Conservation (phyloP, 2,113 vertebrate genomes). For the Corvus hawaiiensis region DNA sequence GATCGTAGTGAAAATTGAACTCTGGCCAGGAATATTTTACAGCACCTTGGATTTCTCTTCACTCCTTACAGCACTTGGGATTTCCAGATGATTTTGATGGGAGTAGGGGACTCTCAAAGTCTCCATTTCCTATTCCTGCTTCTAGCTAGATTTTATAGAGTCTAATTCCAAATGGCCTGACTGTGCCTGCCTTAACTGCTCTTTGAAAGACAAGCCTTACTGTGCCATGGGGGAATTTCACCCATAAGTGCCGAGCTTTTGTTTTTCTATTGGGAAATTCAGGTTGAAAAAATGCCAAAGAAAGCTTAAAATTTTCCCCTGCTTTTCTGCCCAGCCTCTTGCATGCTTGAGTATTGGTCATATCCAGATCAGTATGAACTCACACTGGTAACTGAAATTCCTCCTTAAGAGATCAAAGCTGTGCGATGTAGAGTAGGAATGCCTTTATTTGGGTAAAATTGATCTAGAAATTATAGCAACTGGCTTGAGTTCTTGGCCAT, state of each 20-base stretch:
- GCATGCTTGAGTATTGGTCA: not conserved
- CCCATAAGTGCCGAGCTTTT: not conserved
- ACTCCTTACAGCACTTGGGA: not conserved
- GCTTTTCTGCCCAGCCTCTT: slow-evolving; percentile 8
- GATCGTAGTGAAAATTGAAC: not conserved
- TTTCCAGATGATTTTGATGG: not conserved
- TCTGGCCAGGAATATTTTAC: not conserved
- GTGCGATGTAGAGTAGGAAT: not conserved
- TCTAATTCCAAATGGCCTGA: not conserved
- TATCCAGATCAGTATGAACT: not conserved
- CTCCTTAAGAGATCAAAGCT: not conserved
- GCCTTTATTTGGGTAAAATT: slow-evolving; percentile 19
- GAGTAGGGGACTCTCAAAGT: not conserved
- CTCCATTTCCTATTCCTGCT: not conserved
- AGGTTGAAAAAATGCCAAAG: not conserved
- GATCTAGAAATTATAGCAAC: not conserved
- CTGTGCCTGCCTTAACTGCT: not conserved
- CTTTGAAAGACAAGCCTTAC: not conserved
- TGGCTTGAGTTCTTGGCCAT: not conserved
- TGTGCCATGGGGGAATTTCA: slow-evolving; percentile 16
- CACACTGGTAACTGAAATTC: not conserved
- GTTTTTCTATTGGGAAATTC: slow-evolving; percentile 18
- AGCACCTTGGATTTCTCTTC: too few relatives aligned
- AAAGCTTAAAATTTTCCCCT: not conserved
- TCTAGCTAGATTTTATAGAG: not conserved